Base-by-base conservation (phyloP, 2,888 invertebrate genomes). In the Parnassius mnemosyne region DNA sequence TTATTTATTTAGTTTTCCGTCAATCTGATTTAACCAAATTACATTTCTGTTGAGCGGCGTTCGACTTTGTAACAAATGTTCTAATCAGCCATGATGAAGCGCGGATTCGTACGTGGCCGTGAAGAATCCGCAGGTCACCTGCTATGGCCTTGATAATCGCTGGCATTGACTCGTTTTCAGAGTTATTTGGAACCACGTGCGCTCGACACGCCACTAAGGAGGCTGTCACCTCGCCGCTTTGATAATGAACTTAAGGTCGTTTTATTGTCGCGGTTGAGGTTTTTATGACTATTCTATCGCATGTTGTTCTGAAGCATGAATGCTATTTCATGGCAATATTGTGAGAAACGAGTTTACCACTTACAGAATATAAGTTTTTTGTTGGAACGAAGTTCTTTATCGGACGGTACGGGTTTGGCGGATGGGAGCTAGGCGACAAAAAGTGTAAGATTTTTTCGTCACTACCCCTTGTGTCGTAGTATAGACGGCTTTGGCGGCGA, bases 81-180 rank as follows among this genome's bases (percentile, higher is more conserved):
- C 12, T 50, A 49, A 57, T 13, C 16, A 13, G 42, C 11, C 49
- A 20, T 50, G 57, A n/a, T 42, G 50, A 50, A 13, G 42, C 49
- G 42, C 49, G 11, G 57, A 9, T 50, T 51, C 57, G 57, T 51
- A 51, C 50, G 41, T 57, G 49, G 49, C 13, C 56, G 57, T 57
- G 41, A 13, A 49, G 1, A 42, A 16, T 51, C 41, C 16, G 43
- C 44, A 12, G 51, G 11, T 50, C 42, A 12, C 9, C 13, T 13
- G 9, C 49, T 7, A 10, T 49, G 13, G 13, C 13, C 49, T 13
- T 49, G 5, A 13, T 13, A 12, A 9, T 9, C 12, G 12, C 12
- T 16, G 11, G 13, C 49, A 11, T 11, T 49, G 49, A 49, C 52
- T 12, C 9, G 52, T 53, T 53, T 34, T 51, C 53, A 16, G n/a